Evolutionary conservation across 2,113 vertebrate species (phyloP).

Genomic region (Leptobrachium ailaonicum): DNA sequence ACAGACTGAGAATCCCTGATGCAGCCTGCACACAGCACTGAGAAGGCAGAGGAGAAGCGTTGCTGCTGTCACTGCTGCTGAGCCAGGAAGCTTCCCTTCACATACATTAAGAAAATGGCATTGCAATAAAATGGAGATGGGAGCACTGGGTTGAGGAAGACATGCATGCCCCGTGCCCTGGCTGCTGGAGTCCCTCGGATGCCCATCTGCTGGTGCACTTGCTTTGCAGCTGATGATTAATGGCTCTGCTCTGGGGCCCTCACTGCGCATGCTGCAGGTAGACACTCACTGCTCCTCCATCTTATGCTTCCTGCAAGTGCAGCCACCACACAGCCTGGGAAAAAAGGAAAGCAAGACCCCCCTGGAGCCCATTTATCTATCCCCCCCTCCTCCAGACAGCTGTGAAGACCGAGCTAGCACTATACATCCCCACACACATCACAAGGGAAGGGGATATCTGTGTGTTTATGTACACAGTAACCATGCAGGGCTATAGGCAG

Average conservation of each 20-base stretch:
- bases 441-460: neutral
- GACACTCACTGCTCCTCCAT: slow-evolving; percentile 5
- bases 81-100: too few species aligned
- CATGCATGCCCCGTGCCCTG: neutral
- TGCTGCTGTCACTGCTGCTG: too few species aligned
- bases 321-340: slow-evolving; percentile 12
- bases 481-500: neutral
- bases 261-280: neutral
- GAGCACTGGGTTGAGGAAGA: neutral
- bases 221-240: slow-evolving; percentile 13
- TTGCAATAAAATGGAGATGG: neutral
- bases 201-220: neutral
- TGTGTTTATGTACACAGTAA: too few species aligned
- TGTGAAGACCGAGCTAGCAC: neutral
- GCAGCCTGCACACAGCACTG: neutral
- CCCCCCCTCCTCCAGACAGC: neutral
- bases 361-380: neutral
- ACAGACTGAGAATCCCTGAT: neutral
- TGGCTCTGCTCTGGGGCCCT: slow-evolving; percentile 16
- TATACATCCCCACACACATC: too few species aligned
- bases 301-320: slow-evolving; percentile 34
- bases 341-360: neutral
- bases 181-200: neutral
- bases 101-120: too few species aligned
- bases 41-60: neutral